Evolutionary conservation across 2,888 invertebrate genomes (phyloP), one percentile per base, ranked within the genome.

Genomic region (Drosophila kokeensis): DNA sequence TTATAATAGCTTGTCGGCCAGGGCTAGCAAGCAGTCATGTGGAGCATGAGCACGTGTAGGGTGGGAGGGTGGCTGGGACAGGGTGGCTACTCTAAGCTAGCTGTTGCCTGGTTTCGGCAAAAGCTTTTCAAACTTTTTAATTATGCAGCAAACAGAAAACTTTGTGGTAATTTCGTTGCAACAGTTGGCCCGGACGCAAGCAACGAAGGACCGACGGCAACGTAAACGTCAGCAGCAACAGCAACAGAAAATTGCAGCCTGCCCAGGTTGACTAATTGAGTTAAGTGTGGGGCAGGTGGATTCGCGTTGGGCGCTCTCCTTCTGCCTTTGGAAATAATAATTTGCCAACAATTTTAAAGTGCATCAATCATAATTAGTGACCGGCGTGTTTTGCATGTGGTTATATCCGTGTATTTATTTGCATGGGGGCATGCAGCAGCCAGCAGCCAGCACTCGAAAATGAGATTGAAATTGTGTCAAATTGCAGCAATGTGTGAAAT

Each of bases 51-150:
- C 38, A 63, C 49, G 36, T 24, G 67, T 15, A 5, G n/a, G 55
- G 54, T 55, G 11, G n/a, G 13, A 21, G 10, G 7, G 69, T 27
- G 2, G 53, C 11, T 6, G 60, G n/a, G 38, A 38, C 21, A 24
- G 15, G 15, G 45, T 24, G 15, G 59, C 49, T 45, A 36, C 57
- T 62, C 45, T 60, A 32, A 57, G 78, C 55, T 74, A 78, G 53
- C 64, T 76, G 86, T 85, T 86, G 83, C 83, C 80, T 88, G 86
- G 82, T 88, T 86, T 87, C 82, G 83, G 86, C 86, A 81, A 84
- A 87, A 89, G 89, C 89, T 89, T 87, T 87, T 87, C 83, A 87
- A 87, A 87, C 89, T 89, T 87, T 87, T 87, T 87, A 87, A 87
- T 87, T 87, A 87, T 87, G 87, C 87, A 87, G 87, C 83, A 87